phyloP scores from a whole-genome alignment of 2,113 vertebrate genomes.

The Amblyopsis rosae region DNA sequence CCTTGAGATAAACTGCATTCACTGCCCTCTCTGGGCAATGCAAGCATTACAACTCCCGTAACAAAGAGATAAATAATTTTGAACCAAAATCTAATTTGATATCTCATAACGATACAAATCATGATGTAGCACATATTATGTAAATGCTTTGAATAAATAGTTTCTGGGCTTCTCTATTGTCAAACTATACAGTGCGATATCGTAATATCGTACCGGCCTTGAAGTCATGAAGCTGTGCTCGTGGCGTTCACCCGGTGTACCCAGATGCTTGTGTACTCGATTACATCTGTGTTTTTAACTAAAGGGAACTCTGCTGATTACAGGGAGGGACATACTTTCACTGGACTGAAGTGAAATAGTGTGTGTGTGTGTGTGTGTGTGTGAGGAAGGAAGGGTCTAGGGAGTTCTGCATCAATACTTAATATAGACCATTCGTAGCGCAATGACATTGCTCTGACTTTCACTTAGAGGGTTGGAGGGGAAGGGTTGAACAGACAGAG shows the following conservation, averaged over 20 bases:
- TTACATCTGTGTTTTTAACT: conserved; percentile 11
- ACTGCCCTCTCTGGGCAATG: too few species aligned
- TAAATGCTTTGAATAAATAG: too few species aligned
- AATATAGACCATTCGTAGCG: conserved; percentile 31
- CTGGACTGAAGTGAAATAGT: conserved; percentile 28
- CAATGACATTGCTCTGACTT: conserved; percentile 32
- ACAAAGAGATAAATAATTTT: too few species aligned
- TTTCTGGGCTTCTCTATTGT: too few species aligned
- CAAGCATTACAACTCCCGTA: too few species aligned
- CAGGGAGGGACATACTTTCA: conserved; percentile 45
- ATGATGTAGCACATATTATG: too few species aligned
- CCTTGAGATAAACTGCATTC: too few species aligned
- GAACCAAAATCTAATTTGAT: too few species aligned
- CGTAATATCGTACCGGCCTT: too few species aligned
- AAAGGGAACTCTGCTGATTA: conserved; percentile 20
- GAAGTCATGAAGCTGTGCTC: too few species aligned
- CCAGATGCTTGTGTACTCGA: neutral
- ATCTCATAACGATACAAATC: too few species aligned
- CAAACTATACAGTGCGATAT: too few species aligned
- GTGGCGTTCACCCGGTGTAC: neutral
- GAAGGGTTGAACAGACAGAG: neutral
- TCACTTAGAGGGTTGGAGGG: conserved; percentile 18
- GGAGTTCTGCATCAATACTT: conserved; percentile 48
- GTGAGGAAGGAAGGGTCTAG: conserved; percentile 3
- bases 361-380: neutral